A percentile compares a stretch with the other conserved stretches of the same genome.
These are phyloP conservation scores for Cephus pulcher DNA, from an alignment of 2,888 invertebrate species.

Conservation along the genomic window DNA sequence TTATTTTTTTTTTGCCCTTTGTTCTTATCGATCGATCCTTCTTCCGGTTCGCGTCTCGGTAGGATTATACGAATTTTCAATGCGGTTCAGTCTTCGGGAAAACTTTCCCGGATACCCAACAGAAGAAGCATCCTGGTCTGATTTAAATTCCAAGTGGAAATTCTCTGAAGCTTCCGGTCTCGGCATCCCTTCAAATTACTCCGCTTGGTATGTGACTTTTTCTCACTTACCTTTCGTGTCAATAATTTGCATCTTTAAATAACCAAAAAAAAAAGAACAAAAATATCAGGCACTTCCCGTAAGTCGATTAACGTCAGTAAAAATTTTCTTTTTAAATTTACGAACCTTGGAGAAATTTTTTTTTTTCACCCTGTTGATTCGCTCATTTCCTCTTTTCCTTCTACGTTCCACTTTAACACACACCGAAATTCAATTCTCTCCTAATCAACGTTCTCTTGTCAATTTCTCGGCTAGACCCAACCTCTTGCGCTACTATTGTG, in stretches of 20 bases:
- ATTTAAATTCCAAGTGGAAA: neutral
- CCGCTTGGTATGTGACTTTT: neutral
- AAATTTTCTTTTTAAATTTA: neutral
- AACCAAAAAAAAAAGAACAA: neutral
- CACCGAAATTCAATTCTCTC: neutral
- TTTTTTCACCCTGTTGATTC: neutral
- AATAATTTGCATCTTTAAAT: neutral
- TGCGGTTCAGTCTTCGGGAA: neutral
- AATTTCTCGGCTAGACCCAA: neutral
- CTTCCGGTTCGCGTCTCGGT: conserved; percentile 67
- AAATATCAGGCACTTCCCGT: too few species aligned
- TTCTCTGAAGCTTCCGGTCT: neutral
- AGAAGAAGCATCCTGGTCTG: neutral
- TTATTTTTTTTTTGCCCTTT: neutral
- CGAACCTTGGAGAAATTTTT: neutral
- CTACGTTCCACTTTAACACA: neutral
- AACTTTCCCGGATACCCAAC: neutral
- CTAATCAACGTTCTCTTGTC: neutral
- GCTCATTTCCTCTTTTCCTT: neutral
- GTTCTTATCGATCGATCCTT: neutral
- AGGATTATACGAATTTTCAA: conserved; percentile 28
- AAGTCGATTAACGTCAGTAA: neutral
- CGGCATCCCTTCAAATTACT: neutral
- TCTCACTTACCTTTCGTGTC: neutral
- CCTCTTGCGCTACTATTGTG: neutral